These are phyloP conservation scores for Drosophila multiciliata DNA, from an alignment of 2,888 invertebrate species.

Conservation along the genomic window DNA sequence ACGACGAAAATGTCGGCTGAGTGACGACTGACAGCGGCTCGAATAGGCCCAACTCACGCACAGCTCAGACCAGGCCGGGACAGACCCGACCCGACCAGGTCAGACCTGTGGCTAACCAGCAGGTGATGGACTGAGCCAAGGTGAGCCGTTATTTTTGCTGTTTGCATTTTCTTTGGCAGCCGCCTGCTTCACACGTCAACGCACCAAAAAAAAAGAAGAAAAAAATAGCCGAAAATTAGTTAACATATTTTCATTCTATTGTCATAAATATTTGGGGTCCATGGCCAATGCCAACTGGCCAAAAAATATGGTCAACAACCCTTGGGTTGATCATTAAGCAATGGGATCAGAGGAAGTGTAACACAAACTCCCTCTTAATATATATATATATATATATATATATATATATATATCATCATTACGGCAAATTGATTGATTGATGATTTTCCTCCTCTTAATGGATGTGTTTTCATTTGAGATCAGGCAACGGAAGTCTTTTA, in stretches of 20 bases:
- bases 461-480: conserved; percentile 34
- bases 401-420: conserved; percentile 2
- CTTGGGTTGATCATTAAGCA: conserved; percentile 42
- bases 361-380: conserved; percentile 6
- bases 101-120: conserved; percentile 56
- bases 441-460: conserved; percentile 59
- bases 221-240: conserved; percentile 71
- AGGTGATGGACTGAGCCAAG: conserved; percentile 56
- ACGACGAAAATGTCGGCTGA: conserved; percentile 44
- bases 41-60: conserved; percentile 75
- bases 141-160: neutral
- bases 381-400: neutral
- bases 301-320: conserved; percentile 11
- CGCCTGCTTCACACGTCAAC: conserved; percentile 74
- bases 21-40: conserved; percentile 78
- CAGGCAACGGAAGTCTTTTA: conserved; percentile 39
- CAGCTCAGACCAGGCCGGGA: conserved; percentile 10
- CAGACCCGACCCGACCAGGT: neutral
- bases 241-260: conserved; percentile 52
- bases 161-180: conserved; percentile 9
- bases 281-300: conserved; percentile 32
- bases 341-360: conserved; percentile 34
- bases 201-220: conserved; percentile 51
- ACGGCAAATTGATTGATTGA: conserved; percentile 53
- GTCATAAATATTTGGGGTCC: conserved; percentile 65